phyloP scores from a whole-genome alignment of 2,888 invertebrate genomes.

The Acanthosoma haemorrhoidale region DNA sequence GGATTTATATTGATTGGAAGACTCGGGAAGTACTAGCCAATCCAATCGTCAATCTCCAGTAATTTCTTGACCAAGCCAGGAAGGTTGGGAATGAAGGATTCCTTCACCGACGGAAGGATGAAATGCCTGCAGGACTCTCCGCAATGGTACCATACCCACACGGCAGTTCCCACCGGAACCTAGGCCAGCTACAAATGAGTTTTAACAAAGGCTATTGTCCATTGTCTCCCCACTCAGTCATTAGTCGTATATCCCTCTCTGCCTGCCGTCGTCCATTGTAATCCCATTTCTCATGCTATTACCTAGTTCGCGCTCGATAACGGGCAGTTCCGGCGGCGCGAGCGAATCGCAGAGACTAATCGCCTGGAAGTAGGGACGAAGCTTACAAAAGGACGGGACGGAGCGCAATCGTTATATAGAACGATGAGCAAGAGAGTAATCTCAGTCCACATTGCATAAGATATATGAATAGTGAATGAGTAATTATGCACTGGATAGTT shows the following conservation, averaged over 20 bases:
- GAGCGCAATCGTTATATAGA: not conserved
- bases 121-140: no score
- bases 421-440: no score
- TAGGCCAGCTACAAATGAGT: slow-evolving; percentile 2
- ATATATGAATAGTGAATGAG: no score
- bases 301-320: not conserved
- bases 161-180: slow-evolving; percentile 24
- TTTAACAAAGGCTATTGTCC: slow-evolving; percentile 22
- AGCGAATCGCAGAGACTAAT: not conserved
- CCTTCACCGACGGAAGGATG: no score
- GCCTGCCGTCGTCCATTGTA: no score
- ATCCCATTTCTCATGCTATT: slow-evolving; percentile 1
- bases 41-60: no score
- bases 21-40: no score
- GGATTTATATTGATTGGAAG: not conserved
- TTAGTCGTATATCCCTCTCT: no score
- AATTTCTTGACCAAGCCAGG: no score
- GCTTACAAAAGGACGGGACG: not conserved
- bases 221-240: slow-evolving; percentile 18
- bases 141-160: not conserved
- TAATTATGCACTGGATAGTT: no score
- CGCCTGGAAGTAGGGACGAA: not conserved
- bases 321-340: not conserved
- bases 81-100: no score
- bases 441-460: no score